These are phyloP conservation scores for Apogon talboti DNA, from an alignment of 2,797 vertebrate genomes.

Conservation along the genomic window DNA sequence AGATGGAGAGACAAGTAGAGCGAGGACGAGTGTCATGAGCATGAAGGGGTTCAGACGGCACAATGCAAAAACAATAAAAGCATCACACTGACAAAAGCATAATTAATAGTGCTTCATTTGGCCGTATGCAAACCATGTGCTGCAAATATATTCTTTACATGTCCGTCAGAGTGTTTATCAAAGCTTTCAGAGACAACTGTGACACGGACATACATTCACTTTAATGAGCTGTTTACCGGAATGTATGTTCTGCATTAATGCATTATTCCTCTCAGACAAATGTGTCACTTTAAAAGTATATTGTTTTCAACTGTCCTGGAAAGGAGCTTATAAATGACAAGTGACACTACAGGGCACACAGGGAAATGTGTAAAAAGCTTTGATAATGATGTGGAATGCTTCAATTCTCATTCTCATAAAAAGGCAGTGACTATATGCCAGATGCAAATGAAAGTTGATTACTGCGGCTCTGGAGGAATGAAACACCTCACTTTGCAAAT, in stretches of 20 bases:
- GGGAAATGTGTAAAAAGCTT: constrained; percentile 61
- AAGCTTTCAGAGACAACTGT: constrained; percentile 56
- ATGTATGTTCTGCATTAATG: constrained; percentile 35
- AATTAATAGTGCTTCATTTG: constrained; percentile 43
- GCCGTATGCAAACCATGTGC: constrained; percentile 76
- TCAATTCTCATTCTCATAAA: constrained; percentile 59
- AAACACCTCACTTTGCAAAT: constrained; percentile 35
- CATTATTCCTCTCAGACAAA: constrained; percentile 16
- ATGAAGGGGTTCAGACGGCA: constrained; percentile 29
- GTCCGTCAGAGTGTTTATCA: constrained; percentile 53
- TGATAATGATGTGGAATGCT: constrained; percentile 65
- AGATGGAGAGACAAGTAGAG: constrained; percentile 34
- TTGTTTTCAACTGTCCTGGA: constrained; percentile 28
- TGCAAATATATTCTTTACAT: constrained; percentile 61
- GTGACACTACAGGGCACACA: constrained; percentile 23
- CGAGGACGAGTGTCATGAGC: constrained; percentile 18
- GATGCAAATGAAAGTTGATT: constrained; percentile 63
- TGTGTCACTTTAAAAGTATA: constrained; percentile 14
- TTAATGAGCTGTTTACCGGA: constrained; percentile 21
- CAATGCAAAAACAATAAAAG: constrained; percentile 49
- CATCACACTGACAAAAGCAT: constrained; percentile 32
- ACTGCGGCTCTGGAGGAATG: constrained; percentile 45
- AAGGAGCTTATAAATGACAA: constrained; percentile 36
- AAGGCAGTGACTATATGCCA: constrained; percentile 49
- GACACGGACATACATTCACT: constrained; percentile 39